These are phyloP conservation scores for Agrochola litura DNA, from an alignment of 2,888 invertebrate species.

Conservation along the genomic window DNA sequence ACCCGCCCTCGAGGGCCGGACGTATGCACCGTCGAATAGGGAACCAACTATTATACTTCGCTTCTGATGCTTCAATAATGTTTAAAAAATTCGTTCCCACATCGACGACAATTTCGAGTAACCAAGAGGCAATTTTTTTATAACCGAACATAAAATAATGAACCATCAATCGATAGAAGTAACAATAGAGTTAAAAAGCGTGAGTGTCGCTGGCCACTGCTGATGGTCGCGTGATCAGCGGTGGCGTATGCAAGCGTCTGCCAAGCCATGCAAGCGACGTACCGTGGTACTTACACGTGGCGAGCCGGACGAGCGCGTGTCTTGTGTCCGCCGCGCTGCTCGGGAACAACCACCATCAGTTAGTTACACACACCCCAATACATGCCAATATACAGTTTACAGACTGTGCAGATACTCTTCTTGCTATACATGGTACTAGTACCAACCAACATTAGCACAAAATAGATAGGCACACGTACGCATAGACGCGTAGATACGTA, in stretches of 20 bases:
- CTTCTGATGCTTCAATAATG: slow-evolving; percentile 11
- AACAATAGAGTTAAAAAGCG: slow-evolving; percentile 56
- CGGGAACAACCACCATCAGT: slow-evolving; percentile 77
- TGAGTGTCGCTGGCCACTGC: slow-evolving; percentile 71
- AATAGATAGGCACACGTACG: background rate
- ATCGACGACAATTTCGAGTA: slow-evolving; percentile 49
- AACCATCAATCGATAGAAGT: slow-evolving; percentile 57
- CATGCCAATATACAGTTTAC: slow-evolving; percentile 37
- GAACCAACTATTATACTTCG: slow-evolving; percentile 45
- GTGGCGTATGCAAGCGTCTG: slow-evolving; percentile 67
- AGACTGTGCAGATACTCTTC: slow-evolving; percentile 11
- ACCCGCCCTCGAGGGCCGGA: slow-evolving; percentile 36
- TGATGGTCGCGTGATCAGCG: slow-evolving; percentile 34
- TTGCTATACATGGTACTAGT: background rate
- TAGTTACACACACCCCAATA: slow-evolving; percentile 72
- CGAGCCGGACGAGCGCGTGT: slow-evolving; percentile 97
- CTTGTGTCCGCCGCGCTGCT: slow-evolving; percentile 92
- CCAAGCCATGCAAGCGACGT: slow-evolving; percentile 70
- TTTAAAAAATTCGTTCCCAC: slow-evolving; percentile 45
- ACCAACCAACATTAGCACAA: background rate
- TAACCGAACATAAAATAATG: slow-evolving; percentile 47
- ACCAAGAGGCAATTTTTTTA: slow-evolving; percentile 34
- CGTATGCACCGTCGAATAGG: slow-evolving; percentile 50
- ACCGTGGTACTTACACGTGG: slow-evolving; percentile 95
- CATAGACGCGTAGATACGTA: too few species aligned